Conservation (phyloP, 2,888 invertebrate genomes). For the Proisotoma minuta region DNA sequence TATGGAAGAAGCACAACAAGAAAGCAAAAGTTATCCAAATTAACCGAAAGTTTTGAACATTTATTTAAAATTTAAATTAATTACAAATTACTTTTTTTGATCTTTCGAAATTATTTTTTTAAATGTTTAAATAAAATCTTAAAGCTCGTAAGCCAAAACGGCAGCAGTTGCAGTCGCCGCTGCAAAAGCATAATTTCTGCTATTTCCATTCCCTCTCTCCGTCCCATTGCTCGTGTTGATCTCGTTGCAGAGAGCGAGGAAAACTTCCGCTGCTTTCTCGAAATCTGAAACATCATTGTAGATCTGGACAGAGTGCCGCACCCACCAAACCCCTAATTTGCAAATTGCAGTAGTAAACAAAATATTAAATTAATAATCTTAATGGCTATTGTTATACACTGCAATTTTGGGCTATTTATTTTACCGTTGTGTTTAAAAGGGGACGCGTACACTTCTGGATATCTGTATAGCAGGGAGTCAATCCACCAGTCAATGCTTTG, state of each 20-base stretch:
- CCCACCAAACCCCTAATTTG: slow-evolving; percentile 28
- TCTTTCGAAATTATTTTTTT: too few species aligned
- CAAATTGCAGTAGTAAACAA: too few species aligned
- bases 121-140: background rate
- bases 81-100: too few species aligned
- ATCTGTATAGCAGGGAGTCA: slow-evolving; percentile 19
- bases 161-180: background rate
- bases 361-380: too few species aligned
- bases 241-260: slow-evolving; percentile 19
- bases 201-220: too few species aligned
- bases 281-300: slow-evolving; percentile 31
- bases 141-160: background rate
- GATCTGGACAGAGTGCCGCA: slow-evolving; percentile 27
- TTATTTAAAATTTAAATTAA: too few species aligned
- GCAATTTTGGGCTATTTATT: too few species aligned
- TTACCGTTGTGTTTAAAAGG: slow-evolving; percentile 20
- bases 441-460: slow-evolving; percentile 8
- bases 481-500: slow-evolving; percentile 17
- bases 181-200: too few species aligned
- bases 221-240: slow-evolving; percentile 8
- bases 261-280: slow-evolving; percentile 17
- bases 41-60: too few species aligned
- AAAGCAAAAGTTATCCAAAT: background rate
- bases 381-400: too few species aligned
- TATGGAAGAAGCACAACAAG: background rate